A percentile compares a stretch with the other conserved stretches of the same genome.
Conservation (phyloP, 2,113 vertebrate species). For the Trogon surrucura region DNA sequence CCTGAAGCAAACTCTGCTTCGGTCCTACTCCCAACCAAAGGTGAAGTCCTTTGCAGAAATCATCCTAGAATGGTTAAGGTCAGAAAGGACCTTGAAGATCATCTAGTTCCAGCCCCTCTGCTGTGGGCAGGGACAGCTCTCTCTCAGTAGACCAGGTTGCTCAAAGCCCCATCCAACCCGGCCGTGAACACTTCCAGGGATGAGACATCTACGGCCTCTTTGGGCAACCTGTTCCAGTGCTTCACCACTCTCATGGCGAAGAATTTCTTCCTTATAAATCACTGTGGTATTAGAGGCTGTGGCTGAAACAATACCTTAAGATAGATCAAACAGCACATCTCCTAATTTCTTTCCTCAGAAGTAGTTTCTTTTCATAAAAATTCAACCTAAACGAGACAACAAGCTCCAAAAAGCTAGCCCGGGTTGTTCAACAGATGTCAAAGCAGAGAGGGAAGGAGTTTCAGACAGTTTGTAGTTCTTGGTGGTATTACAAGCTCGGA, state of each 20-base stretch:
- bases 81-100: too few relatives aligned
- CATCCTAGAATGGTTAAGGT: too few relatives aligned
- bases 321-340: not conserved
- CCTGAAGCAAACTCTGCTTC: not conserved
- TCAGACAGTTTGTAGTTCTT: not conserved
- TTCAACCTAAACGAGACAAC: not conserved
- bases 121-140: too few relatives aligned
- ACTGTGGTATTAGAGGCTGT: not conserved
- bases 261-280: too few relatives aligned
- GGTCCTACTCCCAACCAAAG: not conserved
- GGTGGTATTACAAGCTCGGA: not conserved
- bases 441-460: not conserved
- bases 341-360: not conserved
- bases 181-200: too few relatives aligned
- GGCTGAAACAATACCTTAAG: not conserved
- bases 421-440: not conserved
- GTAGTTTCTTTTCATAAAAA: not conserved
- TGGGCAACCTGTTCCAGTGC: too few relatives aligned
- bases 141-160: too few relatives aligned
- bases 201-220: too few relatives aligned
- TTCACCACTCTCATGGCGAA: too few relatives aligned
- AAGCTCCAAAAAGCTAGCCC: not conserved
- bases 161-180: too few relatives aligned
- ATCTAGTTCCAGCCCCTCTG: too few relatives aligned
- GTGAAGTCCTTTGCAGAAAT: not conserved